Evolutionary conservation across 2,888 invertebrate species (phyloP), one percentile per base, ranked within the genome.

Genomic region (Ophion slaviceki): DNA sequence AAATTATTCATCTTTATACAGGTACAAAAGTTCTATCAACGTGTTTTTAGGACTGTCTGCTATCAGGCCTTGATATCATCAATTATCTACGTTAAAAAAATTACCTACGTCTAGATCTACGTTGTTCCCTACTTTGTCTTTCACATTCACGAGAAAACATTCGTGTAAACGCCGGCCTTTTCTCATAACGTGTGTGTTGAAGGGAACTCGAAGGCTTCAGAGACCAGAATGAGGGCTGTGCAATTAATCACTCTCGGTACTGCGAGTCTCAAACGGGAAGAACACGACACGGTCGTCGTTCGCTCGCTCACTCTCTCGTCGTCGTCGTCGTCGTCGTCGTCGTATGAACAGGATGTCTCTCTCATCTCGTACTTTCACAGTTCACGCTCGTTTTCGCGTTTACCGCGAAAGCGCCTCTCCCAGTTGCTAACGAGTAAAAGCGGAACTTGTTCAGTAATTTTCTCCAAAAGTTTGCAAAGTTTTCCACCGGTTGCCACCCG

Each of bases 221-320:
- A 28, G 66, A 24, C 14, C 62, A 45, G 66, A 28, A 67, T 66
- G 53, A 64, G 66, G 70, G 64, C 47, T 47, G 62, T 68, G 80
- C 75, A 83, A 86, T 86, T 83, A 86, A 86, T 86, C 86, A 86
- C 75, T 71, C 80, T 57, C 64, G 72, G 68, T 70, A 66, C 68
- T 83, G 78, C 59, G 78, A 80, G 72, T 59, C 68, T 53, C 77
- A 80, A 64, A 28, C 72, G 64, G 76, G 84, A 28, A 82, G 81
- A 84, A 86, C 80, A 80, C 68, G 84, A 84, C 80, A 82, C 77
- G 36, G 36, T 82, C 59, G 82, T 72, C 32, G 66, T 61, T 59
- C 78, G 72, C 62, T 47, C 62, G 14, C 47, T 47, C 47, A 47
- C 47, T 47, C 47, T 72, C 53, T 62, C 53, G 66, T 74, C 61